Percentiles rank a stretch among this genome's conserved stretches.
These are phyloP conservation scores for Athalia rosae DNA, from an alignment of 2,888 invertebrate species.

Conservation along the genomic window DNA sequence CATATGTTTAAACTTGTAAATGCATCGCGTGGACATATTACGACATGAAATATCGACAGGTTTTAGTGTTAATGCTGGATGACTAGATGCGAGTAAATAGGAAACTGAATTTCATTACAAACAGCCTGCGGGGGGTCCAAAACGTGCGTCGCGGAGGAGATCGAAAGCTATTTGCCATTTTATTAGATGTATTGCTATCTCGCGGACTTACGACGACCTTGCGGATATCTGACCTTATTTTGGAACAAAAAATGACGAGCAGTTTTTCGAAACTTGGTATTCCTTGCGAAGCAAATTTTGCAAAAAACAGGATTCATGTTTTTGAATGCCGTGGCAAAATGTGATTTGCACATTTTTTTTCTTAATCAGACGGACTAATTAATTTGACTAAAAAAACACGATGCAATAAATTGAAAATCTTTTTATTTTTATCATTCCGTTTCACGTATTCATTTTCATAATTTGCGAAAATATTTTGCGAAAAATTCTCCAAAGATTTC, in stretches of 20 bases:
- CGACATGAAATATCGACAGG: background rate
- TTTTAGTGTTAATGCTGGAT: background rate
- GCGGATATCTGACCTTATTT: background rate
- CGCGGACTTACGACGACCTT: slow-evolving; percentile 28
- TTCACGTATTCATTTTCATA: too few species aligned
- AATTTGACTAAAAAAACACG: too few species aligned
- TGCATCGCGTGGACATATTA: background rate
- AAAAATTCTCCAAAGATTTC: too few species aligned
- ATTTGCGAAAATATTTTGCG: too few species aligned
- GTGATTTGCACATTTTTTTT: too few species aligned
- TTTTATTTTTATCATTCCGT: background rate
- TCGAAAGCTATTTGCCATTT: slow-evolving; percentile 59
- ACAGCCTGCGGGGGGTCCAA: background rate
- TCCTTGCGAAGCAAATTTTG: background rate
- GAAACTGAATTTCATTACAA: background rate
- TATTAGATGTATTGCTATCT: slow-evolving; percentile 49
- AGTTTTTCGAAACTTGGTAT: background rate
- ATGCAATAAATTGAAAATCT: background rate
- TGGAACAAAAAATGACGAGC: background rate
- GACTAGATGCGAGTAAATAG: background rate
- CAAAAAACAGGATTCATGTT: background rate
- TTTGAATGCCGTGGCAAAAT: background rate
- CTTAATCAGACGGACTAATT: too few species aligned
- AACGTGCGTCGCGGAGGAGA: slow-evolving; percentile 49
- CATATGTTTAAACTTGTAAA: background rate